Evolutionary conservation across 2,888 invertebrate species (phyloP).

Genomic region (Aleiodes leptofemur): DNA sequence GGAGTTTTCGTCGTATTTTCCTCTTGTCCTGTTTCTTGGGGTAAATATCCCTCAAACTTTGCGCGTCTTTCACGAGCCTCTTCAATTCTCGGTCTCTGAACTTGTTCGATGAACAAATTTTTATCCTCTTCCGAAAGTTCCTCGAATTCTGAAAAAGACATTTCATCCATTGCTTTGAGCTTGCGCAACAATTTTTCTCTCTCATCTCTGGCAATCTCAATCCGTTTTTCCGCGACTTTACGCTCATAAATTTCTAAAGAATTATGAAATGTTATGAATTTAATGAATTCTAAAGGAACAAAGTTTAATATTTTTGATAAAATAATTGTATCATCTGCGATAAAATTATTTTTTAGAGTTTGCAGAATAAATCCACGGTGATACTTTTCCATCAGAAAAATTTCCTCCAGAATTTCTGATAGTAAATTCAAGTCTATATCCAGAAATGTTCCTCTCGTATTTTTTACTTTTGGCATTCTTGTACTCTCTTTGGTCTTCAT

Average conservation of each 20-base stretch:
- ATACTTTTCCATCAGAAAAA: slow-evolving; percentile 61
- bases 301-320: slow-evolving; percentile 59
- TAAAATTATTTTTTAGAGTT: slow-evolving; percentile 63
- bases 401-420: slow-evolving; percentile 59
- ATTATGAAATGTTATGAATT: slow-evolving; percentile 67
- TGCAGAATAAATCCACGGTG: slow-evolving; percentile 65
- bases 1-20: slow-evolving; percentile 6
- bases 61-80: slow-evolving; percentile 54
- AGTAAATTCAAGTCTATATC: slow-evolving; percentile 54
- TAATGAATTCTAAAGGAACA: slow-evolving; percentile 59
- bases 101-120: slow-evolving; percentile 55
- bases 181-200: slow-evolving; percentile 44
- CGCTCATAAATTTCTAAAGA: slow-evolving; percentile 55
- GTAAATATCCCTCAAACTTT: slow-evolving; percentile 52
- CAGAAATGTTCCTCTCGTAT: slow-evolving; percentile 53
- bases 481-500: slow-evolving; percentile 40
- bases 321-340: slow-evolving; percentile 53
- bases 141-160: slow-evolving; percentile 63
- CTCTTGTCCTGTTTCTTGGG: slow-evolving; percentile 44
- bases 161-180: slow-evolving; percentile 57
- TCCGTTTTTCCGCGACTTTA: slow-evolving; percentile 43
- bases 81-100: slow-evolving; percentile 55
- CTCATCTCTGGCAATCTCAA: slow-evolving; percentile 32
- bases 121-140: slow-evolving; percentile 60
- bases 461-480: slow-evolving; percentile 27